Evolutionary conservation across 37 sponge, comb jelly and placozoan species (phyloP).

Genomic region (Petrosia ficiformis): DNA sequence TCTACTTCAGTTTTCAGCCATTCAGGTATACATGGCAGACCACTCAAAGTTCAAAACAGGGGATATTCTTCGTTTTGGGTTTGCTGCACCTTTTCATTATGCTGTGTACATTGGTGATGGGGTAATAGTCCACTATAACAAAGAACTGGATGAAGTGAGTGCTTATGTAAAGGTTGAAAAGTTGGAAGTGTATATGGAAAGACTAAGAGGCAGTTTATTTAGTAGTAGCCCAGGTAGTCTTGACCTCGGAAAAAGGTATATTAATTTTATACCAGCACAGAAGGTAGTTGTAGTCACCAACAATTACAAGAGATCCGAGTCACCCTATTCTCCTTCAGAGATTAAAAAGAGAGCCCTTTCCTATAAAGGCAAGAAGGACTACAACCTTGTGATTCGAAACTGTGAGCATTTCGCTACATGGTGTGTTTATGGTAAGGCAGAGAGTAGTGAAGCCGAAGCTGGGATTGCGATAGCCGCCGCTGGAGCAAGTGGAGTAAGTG

Average conservation of each 20-base stretch:
- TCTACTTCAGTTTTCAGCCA: too few species aligned
- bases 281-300: too few species aligned
- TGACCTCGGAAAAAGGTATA: too few species aligned
- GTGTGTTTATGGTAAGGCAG: not conserved
- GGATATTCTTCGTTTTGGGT: not conserved
- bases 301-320: too few species aligned
- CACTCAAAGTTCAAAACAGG: not conserved
- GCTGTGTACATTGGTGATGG: constrained; percentile 4
- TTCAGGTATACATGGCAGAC: too few species aligned
- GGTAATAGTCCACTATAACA: not conserved
- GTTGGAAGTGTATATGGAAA: not conserved
- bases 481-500: not conserved
- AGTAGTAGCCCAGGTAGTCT: too few species aligned
- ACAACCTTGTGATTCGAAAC: not conserved
- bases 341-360: not conserved
- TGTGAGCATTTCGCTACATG: not conserved
- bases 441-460: not conserved
- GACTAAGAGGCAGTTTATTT: too few species aligned
- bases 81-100: not conserved
- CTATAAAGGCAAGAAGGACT: not conserved
- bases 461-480: not conserved
- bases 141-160: not conserved
- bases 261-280: too few species aligned
- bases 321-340: not conserved
- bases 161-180: not conserved